Conservation (phyloP, 2,797 vertebrate genomes). For the Smutsia temminckii region DNA sequence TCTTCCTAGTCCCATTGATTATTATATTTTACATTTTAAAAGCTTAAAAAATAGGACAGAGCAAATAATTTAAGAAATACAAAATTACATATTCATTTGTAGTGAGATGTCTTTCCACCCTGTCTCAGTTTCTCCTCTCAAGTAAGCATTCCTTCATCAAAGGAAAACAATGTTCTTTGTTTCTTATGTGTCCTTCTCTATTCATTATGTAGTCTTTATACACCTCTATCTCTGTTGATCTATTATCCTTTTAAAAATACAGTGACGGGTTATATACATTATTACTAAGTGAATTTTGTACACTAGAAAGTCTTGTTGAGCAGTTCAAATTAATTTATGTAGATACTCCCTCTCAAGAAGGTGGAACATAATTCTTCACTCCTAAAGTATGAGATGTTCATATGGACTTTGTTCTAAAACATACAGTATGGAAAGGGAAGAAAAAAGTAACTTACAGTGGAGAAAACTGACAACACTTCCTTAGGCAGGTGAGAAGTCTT, state of each 20-base stretch:
- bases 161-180: neutral
- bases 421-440: neutral
- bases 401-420: neutral
- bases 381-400: neutral
- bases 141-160: neutral
- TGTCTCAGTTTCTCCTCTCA: neutral
- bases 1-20: neutral
- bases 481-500: neutral
- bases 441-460: neutral
- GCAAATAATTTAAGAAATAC: slow-evolving; percentile 15
- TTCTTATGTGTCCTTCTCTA: neutral
- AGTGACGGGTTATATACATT: neutral
- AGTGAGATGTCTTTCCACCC: neutral
- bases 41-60: neutral
- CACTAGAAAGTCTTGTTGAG: neutral
- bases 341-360: neutral
- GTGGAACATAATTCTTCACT: neutral
- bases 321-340: neutral
- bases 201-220: neutral
- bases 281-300: neutral
- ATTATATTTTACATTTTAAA: neutral
- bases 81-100: neutral
- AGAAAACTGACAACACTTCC: neutral
- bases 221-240: neutral
- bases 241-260: neutral